phyloP scores from a whole-genome alignment of 2,888 invertebrate species.

The Microchrysa polita region DNA sequence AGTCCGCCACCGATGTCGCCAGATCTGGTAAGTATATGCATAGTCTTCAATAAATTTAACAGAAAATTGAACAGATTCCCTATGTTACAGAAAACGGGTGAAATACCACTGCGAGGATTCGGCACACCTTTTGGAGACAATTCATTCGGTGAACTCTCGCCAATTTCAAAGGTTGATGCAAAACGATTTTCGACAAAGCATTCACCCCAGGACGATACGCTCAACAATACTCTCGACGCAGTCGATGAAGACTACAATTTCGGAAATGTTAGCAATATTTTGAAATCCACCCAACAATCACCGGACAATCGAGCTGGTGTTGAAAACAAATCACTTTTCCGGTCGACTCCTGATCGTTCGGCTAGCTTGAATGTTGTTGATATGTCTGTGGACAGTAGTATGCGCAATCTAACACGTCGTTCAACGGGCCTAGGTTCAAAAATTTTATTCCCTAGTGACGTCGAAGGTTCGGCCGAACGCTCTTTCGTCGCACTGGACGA shows the following conservation, averaged over 20 bases:
- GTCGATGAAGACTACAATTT: conserved; percentile 14
- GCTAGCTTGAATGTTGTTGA: conserved; percentile 30
- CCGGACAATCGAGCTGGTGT: neutral
- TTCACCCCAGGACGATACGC: neutral
- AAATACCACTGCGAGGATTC: conserved; percentile 38
- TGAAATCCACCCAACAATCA: conserved; percentile 12
- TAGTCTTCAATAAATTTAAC: too few relatives aligned
- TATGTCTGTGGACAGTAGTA: conserved; percentile 57
- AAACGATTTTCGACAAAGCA: conserved; percentile 12
- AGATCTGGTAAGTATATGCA: conserved; percentile 49
- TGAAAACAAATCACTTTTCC: conserved; percentile 37
- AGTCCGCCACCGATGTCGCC: conserved; percentile 54
- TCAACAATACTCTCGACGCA: conserved; percentile 5
- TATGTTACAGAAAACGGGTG: conserved; percentile 12
- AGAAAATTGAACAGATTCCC: too few relatives aligned
- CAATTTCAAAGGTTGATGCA: conserved; percentile 56
- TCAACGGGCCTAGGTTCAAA: conserved; percentile 56
- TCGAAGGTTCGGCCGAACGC: conserved; percentile 43
- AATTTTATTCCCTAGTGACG: conserved; percentile 30
- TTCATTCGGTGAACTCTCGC: conserved; percentile 61
- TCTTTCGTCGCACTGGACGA: conserved; percentile 51
- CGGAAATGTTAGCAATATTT: neutral
- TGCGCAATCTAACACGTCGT: conserved; percentile 57
- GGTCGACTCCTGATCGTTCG: conserved; percentile 48
- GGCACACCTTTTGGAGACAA: conserved; percentile 57